Evolutionary conservation across 2,797 vertebrate species (phyloP), one percentile per base, ranked within the genome.

Genomic region (Triplophysa bombifrons): DNA sequence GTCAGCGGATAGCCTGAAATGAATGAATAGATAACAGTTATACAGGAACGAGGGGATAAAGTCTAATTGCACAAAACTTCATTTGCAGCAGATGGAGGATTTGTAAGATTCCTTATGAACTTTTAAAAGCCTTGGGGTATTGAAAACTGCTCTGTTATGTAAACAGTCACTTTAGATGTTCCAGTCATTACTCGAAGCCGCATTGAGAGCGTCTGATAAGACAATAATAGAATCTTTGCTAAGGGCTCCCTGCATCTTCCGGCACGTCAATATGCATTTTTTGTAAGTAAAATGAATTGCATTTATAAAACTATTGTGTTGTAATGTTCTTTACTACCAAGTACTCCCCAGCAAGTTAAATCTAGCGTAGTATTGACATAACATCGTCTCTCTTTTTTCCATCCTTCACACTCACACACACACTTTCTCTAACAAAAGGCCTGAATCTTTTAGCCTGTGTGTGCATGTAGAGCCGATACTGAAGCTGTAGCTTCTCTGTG

Each of bases 1-100:
- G 74, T 77, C 61, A 68, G 80, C 63, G 50, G 65, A 70, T 11
- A 17, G 48, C 58, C 30, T 30, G 66, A 64, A 82, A 79, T 75
- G 48, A 71, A 71, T 41, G 60, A 83, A 75, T 79, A 65, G 66
- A 22, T 58, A 46, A 50, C 65, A 48, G 56, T 78, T 78, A 58
- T 64, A 70, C 63, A 78, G 56, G 56, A 38, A 48, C 34, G 1
- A 30, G 71, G 14, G 51, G 25, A 74, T 63, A 74, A 68, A 55
- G 50, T 70, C 50, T 48, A 61, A 78, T 70, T 78, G 66, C 27
- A 60, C 25, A 22, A 70, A 78, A 76, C 66, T 78, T 70, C 56
- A 78, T 78, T 78, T 78, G 65, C 65, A 60, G 53, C 65, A 77
- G 75, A 77, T 60, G 75, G 75, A 69, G 55, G 25, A 69, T 69